A percentile compares a stretch with the other conserved stretches of the same genome.
Evolutionary conservation across 2,888 invertebrate genomes (phyloP).

Genomic region (Drosophila stalkeri): DNA sequence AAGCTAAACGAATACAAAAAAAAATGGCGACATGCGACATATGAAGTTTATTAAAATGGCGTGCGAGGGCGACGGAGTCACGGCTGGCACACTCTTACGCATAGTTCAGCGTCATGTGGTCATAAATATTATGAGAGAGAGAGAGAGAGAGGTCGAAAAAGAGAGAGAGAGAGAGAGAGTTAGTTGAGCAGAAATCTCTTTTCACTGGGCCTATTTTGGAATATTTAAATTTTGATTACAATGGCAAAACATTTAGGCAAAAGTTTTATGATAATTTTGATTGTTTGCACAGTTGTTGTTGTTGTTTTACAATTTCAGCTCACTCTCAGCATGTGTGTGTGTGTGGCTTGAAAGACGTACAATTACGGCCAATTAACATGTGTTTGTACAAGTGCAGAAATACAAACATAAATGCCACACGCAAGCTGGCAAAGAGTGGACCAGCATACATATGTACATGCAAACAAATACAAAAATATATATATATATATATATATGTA

Average conservation of each 20-base stretch:
- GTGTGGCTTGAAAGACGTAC: constrained; percentile 63
- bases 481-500: constrained; percentile 15
- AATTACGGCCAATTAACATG: constrained; percentile 82
- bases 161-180: neutral
- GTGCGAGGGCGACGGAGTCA: constrained; percentile 25
- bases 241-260: constrained; percentile 66
- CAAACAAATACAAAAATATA: constrained; percentile 73
- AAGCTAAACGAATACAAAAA: constrained; percentile 34
- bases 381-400: constrained; percentile 79
- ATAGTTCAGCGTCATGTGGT: constrained; percentile 78
- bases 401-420: constrained; percentile 67
- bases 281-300: constrained; percentile 34
- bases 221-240: constrained; percentile 75
- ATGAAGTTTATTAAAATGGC: constrained; percentile 83
- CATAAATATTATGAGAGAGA: constrained; percentile 69
- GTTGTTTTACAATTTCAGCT: constrained; percentile 49
- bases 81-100: constrained; percentile 60
- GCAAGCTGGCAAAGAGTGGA: constrained; percentile 8
- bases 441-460: constrained; percentile 45
- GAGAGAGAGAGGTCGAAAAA: too few relatives aligned
- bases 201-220: constrained; percentile 15
- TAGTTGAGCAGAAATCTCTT: neutral
- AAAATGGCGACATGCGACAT: constrained; percentile 83
- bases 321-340: constrained; percentile 26
- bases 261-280: constrained; percentile 67